Percentiles rank a stretch among this genome's conserved stretches.
Evolutionary conservation across 2,113 vertebrate genomes (phyloP).

Genomic region (Ptilonorhynchus violaceus): DNA sequence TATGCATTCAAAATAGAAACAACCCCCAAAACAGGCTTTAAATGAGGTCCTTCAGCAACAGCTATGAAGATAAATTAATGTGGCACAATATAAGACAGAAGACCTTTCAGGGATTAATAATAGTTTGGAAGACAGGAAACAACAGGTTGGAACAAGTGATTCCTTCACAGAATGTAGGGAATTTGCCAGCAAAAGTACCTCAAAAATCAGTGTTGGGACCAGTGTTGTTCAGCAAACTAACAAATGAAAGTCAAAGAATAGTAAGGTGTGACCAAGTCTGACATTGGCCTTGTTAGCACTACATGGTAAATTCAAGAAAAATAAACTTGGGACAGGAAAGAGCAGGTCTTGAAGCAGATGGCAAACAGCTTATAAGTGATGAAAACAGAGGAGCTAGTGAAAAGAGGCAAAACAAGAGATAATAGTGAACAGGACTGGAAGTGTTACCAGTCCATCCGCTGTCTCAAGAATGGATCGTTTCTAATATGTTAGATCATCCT

Average conservation of each 20-base stretch:
- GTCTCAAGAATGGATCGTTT: not conserved
- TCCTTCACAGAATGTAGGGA: not conserved
- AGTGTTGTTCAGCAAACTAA: not conserved
- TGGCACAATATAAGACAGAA: not conserved
- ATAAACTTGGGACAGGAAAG: not conserved
- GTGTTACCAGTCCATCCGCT: not conserved
- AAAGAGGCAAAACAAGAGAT: not conserved
- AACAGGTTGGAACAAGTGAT: not conserved
- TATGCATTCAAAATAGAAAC: not conserved
- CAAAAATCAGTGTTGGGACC: not conserved
- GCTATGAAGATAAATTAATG: not conserved
- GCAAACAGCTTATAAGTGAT: not conserved
- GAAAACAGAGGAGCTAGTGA: not conserved
- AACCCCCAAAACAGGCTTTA: not conserved
- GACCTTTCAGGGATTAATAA: not conserved
- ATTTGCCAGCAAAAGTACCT: not conserved
- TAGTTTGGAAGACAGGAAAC: not conserved
- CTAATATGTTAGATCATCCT: not conserved
- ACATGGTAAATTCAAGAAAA: not conserved
- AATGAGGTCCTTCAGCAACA: not conserved
- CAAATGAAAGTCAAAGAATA: not conserved
- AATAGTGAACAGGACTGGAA: not conserved
- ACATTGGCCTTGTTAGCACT: not conserved
- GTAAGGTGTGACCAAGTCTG: not conserved
- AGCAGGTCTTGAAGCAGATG: not conserved